Base-by-base conservation (phyloP, 2,113 vertebrate species). In the Scolopax mira region DNA sequence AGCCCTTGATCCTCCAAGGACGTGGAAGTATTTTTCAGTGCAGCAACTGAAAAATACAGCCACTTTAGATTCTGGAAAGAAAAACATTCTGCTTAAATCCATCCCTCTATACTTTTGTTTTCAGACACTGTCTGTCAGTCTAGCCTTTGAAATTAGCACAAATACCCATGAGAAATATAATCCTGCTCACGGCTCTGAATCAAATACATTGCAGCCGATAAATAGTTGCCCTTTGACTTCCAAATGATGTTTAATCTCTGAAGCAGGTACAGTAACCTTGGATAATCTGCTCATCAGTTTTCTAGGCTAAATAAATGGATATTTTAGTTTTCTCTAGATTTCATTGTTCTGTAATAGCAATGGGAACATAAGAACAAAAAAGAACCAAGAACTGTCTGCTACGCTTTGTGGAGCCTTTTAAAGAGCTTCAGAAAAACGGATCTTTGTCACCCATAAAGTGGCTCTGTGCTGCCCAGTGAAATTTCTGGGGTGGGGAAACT, bases 91-190 rank as follows among this genome's bases (percentile, higher is more conserved):
- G 78, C 75, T 90, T 90, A 96, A 96, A 97, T 93, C 96, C 93
- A 87, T 62, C 54, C 69, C 73, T 93, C 88, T 77, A 71, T 86
- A 88, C 77, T 90, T 94, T 88, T 95, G 77, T 86, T 93, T 96
- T 95, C 95, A 95, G 93, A 86, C 88, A 62, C 78, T 93, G 94
- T 95, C 89, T 90, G 83, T 96, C 95, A 91, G 94, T 91, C 96
- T 94, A 86, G 93, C 58, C 89, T 97, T 96, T 93, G 95, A 97
- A 97, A 97, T 95, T 95, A 95, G 87, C 89, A 85, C 74, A 96
- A 95, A 97, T 93, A 94, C 92, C 85, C 94, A 93, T 86, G 94
- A 97, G 97, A 96, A 97, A 96, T 94, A 93, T 82, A 96, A 95
- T 93, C 92, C 93, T 82, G 64, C 82, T 93, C 82, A 85, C 87